These are phyloP conservation scores for Odontomachus brunneus DNA, from an alignment of 1,140 invertebrate genomes.

Conservation along the genomic window DNA sequence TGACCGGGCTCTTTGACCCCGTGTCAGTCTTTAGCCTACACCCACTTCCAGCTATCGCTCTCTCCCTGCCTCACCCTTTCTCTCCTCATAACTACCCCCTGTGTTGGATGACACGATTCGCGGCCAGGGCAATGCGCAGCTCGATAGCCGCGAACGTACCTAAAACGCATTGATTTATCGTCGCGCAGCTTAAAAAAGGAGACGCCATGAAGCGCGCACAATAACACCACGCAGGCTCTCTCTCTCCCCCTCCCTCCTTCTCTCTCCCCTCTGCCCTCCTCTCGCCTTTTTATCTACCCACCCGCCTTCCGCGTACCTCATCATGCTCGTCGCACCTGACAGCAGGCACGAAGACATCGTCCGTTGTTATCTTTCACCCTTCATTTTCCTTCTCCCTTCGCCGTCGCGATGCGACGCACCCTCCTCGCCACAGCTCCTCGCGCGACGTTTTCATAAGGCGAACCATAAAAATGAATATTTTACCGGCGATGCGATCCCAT, in stretches of 20 bases:
- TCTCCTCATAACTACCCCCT: constrained; percentile 2
- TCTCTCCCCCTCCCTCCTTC: too few species aligned
- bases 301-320: neutral
- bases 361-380: constrained; percentile 2
- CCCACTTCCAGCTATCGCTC: constrained; percentile 6
- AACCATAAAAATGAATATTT: constrained; percentile 58
- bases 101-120: neutral
- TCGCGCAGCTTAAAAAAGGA: constrained; percentile 15
- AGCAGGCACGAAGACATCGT: constrained; percentile 20
- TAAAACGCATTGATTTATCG: constrained; percentile 53
- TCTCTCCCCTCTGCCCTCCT: too few species aligned
- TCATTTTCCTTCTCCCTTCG: neutral
- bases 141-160: constrained; percentile 4
- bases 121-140: constrained; percentile 9
- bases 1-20: neutral
- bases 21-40: neutral
- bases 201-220: neutral
- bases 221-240: neutral
- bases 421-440: neutral
- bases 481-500: constrained; percentile 1
- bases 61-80: neutral
- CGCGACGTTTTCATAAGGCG: constrained; percentile 47
- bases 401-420: neutral
- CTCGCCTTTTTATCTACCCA: too few species aligned
- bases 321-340: neutral